These are phyloP conservation scores for Carcharodon carcharias DNA, from an alignment of 2,797 vertebrate species.

Conservation along the genomic window DNA sequence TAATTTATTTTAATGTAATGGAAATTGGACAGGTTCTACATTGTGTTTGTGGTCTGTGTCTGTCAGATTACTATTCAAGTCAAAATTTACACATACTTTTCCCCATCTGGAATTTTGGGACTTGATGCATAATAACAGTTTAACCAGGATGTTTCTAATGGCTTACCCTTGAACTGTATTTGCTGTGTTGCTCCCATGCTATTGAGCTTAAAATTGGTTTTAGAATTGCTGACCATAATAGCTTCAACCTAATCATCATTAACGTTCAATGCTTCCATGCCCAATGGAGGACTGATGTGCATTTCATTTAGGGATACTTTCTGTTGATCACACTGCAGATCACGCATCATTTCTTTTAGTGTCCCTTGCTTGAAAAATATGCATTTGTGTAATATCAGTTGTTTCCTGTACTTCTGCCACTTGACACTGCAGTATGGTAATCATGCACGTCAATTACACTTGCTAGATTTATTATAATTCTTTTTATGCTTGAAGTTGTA, in stretches of 20 bases:
- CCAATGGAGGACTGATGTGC: neutral
- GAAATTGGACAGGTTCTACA: neutral
- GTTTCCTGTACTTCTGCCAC: neutral
- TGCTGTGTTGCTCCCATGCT: neutral
- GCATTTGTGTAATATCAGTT: neutral
- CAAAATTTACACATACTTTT: neutral
- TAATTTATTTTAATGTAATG: neutral
- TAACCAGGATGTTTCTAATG: neutral
- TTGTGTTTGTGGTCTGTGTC: neutral
- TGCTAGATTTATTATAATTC: neutral
- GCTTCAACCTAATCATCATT: conserved; percentile 17
- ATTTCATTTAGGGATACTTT: neutral
- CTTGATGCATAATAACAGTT: neutral
- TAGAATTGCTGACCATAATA: neutral
- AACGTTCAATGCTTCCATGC: neutral
- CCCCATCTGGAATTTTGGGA: neutral
- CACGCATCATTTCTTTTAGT: neutral
- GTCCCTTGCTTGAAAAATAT: neutral
- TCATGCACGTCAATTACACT: neutral
- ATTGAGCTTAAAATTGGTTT: neutral
- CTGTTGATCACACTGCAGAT: neutral
- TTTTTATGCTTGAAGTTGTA: neutral
- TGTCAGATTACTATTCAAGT: neutral
- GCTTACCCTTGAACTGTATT: neutral
- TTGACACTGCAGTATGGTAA: neutral